Evolutionary conservation across 1,140 invertebrate species (phyloP), one percentile per base, ranked within the genome.

Genomic region (Drosophila eugracilis): DNA sequence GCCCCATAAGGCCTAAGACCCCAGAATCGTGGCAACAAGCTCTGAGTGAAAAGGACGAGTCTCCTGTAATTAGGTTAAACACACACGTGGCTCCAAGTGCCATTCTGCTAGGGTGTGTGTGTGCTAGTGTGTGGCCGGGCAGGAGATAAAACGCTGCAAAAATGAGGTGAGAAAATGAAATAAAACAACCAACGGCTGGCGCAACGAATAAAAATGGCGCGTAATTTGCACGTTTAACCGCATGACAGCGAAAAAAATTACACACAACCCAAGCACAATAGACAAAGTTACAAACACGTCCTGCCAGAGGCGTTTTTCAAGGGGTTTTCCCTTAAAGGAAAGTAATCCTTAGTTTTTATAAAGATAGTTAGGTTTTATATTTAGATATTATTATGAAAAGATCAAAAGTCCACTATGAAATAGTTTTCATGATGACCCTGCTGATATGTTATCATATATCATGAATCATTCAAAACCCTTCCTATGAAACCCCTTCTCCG

Each of bases 211-310:
- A 85, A 85, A 85, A 86, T 70, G 77, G 57, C 81, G 78, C 67
- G 81, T 81, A 86, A 85, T 86, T 86, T 77, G 58, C 67, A 85
- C 77, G 84, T 85, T 85, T 85, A 86, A 74, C 81, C 81, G 69
- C 77, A 85, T 75, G 81, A 81, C 67, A 71, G 83, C 69, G 62
- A 76, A 54, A 81, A 84, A 86, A 83, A 66, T 83, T 57, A 65
- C 72, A 52, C 57, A 48, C 57, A 53, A 62, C 54, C 71, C 42
- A 73, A 28, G 41, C 37, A 67, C 45, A 73, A 39, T 32, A 24
- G 12, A 59, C 32, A 59, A 30, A 26, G 14, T 30, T 22, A 36
- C 34, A 62, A 49, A 37, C 44, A 44, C 69, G 30, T 59, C 37
- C 52, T n/a, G 7, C 1, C 30, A 58, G 55, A 6, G 55, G 48